phyloP scores from a whole-genome alignment of 2,113 vertebrate genomes.

The Sylvilagus bachmani region DNA sequence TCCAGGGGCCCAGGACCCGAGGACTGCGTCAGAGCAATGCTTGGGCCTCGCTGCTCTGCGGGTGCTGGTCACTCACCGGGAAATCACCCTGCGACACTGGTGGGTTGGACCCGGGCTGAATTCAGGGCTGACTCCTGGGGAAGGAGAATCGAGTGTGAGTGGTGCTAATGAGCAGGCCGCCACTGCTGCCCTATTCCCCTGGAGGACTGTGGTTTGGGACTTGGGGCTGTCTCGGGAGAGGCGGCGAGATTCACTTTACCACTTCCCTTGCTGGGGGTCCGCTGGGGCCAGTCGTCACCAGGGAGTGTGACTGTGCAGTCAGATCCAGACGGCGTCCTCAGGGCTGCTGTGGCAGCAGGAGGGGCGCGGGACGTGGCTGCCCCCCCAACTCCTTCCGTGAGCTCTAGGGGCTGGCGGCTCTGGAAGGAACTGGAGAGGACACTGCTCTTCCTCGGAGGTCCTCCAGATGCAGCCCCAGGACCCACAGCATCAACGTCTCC shows the following conservation, averaged over 20 bases:
- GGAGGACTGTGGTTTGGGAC: not conserved
- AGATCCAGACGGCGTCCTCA: not conserved
- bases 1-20: not conserved
- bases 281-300: too few species aligned
- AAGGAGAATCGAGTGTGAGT: slow-evolving; percentile 1
- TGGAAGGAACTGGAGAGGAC: not conserved
- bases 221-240: not conserved
- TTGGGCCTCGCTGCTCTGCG: not conserved
- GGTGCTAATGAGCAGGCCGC: not conserved
- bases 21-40: not conserved
- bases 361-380: rapidly evolving
- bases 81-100: not conserved
- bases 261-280: not conserved
- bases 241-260: not conserved
- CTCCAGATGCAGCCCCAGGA: not conserved
- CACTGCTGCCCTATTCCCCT: not conserved
- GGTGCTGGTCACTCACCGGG: too few species aligned
- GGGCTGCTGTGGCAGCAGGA: not conserved
- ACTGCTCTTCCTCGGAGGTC: not conserved
- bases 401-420: not conserved
- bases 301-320: not conserved
- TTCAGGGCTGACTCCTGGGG: not conserved
- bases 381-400: not conserved
- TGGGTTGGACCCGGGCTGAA: not conserved
- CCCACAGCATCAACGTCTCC: not conserved